Percentiles rank a stretch among this genome's conserved stretches.
Conservation (phyloP, 2,113 vertebrate genomes). For the Zosterops hypoxanthus region DNA sequence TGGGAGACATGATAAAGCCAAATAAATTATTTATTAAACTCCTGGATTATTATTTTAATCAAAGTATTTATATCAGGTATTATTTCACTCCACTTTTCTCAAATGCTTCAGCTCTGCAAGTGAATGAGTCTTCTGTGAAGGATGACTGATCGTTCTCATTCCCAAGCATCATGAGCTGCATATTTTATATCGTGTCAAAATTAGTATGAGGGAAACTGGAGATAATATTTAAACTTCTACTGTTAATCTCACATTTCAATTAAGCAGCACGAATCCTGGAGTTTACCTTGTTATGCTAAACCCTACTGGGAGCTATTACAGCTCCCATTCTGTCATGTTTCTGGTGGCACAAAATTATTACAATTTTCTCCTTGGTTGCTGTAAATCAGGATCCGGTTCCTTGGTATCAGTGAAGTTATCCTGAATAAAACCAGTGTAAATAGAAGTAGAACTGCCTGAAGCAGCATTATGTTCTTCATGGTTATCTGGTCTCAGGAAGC, state of each 20-base stretch:
- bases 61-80: neutral
- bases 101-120: neutral
- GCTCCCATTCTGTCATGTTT: neutral
- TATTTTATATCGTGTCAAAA: neutral
- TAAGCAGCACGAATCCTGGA: neutral
- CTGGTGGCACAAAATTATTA: neutral
- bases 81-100: neutral
- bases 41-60: neutral
- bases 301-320: neutral
- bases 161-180: neutral
- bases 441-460: neutral
- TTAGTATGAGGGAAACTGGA: neutral
- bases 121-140: neutral
- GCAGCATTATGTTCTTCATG: neutral
- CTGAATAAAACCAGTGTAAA: neutral
- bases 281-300: neutral
- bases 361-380: neutral
- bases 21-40: neutral
- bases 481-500: neutral
- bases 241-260: neutral
- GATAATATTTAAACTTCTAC: neutral
- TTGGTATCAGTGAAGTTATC: neutral
- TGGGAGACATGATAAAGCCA: rapidly evolving
- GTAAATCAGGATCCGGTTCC: neutral
- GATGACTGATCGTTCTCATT: neutral